Conservation (phyloP, 2,113 vertebrate genomes). For the Tenrec ecaudatus region DNA sequence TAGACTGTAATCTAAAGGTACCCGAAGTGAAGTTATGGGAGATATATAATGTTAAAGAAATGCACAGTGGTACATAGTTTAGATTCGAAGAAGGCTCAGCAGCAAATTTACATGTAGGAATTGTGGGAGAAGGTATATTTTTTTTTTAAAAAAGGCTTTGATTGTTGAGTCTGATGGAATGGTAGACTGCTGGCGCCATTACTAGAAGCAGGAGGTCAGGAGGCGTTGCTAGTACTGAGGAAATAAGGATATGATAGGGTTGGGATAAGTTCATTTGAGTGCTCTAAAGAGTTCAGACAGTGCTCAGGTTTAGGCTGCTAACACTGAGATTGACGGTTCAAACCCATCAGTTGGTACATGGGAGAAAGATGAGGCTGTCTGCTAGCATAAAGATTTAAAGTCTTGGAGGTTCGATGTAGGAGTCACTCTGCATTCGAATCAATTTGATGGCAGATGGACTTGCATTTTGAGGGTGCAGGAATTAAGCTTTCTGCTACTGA, state of each 20-base stretch:
- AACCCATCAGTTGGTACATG: neutral
- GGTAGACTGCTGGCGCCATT: neutral
- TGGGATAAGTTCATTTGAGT: neutral
- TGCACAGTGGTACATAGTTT: neutral
- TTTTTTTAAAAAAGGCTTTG: neutral
- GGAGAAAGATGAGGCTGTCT: no score
- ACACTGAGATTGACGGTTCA: neutral
- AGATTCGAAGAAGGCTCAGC: neutral
- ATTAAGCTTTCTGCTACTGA: no score
- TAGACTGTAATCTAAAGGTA: no score
- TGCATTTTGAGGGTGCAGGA: no score
- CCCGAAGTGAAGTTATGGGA: no score
- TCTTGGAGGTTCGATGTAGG: no score
- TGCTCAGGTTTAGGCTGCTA: no score
- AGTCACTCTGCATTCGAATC: no score
- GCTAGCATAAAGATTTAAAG: no score
- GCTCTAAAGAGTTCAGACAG: neutral
- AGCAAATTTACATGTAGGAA: neutral
- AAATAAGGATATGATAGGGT: neutral
- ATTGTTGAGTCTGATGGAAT: rapidly evolving
- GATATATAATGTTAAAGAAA: no score
- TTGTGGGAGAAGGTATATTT: neutral
- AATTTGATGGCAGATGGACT: no score
- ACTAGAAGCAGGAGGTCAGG: neutral
- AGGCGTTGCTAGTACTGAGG: neutral